These are phyloP conservation scores for Illadopsis cleaveri DNA, from an alignment of 2,113 vertebrate species.

Conservation along the genomic window DNA sequence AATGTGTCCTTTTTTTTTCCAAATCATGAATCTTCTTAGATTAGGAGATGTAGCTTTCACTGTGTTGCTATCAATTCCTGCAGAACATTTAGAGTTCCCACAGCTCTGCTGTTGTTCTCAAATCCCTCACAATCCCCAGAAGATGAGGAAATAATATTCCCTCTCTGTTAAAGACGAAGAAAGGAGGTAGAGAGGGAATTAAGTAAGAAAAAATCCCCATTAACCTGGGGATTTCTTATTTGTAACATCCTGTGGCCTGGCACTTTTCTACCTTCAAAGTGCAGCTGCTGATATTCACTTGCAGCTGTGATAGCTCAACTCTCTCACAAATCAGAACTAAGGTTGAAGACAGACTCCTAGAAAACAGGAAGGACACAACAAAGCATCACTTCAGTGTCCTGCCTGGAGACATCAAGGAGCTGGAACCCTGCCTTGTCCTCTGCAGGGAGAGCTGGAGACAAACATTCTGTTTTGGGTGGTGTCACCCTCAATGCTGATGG, in stretches of 20 bases:
- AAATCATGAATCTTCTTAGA: neutral
- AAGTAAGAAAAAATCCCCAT: neutral
- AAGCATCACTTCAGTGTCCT: neutral
- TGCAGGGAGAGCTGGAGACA: neutral
- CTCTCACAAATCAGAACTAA: neutral
- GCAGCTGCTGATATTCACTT: neutral
- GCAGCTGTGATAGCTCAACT: neutral
- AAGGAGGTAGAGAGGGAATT: neutral
- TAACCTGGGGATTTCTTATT: neutral
- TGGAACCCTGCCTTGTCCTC: neutral
- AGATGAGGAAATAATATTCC: neutral
- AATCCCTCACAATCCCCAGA: neutral
- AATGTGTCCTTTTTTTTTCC: accelerated
- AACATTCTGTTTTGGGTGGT: neutral
- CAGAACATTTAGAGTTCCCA: neutral
- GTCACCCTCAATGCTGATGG: neutral
- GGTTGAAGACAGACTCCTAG: neutral
- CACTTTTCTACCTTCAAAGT: neutral
- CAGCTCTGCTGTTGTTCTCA: neutral
- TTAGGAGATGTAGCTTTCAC: neutral
- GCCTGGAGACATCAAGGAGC: neutral
- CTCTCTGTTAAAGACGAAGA: neutral
- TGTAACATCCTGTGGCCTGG: neutral
- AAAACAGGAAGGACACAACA: neutral
- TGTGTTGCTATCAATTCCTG: neutral